phyloP scores from a whole-genome alignment of 2,888 invertebrate species.

The Drosophila multiciliata region DNA sequence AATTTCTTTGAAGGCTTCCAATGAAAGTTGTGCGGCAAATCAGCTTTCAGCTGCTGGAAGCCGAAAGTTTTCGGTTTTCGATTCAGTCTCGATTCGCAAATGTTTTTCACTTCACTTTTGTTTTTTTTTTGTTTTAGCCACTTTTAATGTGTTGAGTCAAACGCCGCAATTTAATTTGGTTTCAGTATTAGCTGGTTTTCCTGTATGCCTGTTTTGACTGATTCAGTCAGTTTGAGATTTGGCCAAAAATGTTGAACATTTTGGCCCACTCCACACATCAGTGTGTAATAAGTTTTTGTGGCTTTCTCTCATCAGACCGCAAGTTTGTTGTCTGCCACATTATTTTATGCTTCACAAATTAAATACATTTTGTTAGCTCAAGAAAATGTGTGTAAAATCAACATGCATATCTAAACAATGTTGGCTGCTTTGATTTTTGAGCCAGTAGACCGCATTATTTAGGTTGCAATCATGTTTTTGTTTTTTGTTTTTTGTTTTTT shows the following conservation, averaged over 20 bases:
- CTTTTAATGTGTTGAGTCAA: slow-evolving; percentile 51
- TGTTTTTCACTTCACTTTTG: slow-evolving; percentile 19
- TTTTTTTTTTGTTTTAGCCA: neutral
- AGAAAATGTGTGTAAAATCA: slow-evolving; percentile 33
- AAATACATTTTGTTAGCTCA: slow-evolving; percentile 60
- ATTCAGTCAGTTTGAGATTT: slow-evolving; percentile 13
- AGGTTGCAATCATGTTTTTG: slow-evolving; percentile 45
- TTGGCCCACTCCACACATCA: slow-evolving; percentile 8
- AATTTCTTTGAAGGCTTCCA: slow-evolving; percentile 30
- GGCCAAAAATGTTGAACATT: slow-evolving; percentile 18
- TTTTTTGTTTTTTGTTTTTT: slow-evolving; percentile 13
- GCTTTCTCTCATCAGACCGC: slow-evolving; percentile 42
- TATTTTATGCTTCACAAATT: slow-evolving; percentile 65
- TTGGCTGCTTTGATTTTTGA: slow-evolving; percentile 68
- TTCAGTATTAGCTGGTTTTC: slow-evolving; percentile 43
- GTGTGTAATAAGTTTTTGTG: slow-evolving; percentile 61
- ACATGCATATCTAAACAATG: neutral
- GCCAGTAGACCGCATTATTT: slow-evolving; percentile 73
- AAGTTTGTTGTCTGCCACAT: slow-evolving; percentile 59
- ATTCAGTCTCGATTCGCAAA: slow-evolving; percentile 30
- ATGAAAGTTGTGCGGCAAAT: slow-evolving; percentile 33
- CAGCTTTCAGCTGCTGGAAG: slow-evolving; percentile 11
- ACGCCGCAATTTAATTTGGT: slow-evolving; percentile 63
- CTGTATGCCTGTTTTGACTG: slow-evolving; percentile 8
- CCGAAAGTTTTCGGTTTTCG: slow-evolving; percentile 23